Conservation (phyloP, 2,113 vertebrate species). For the Tricholaema leucomelas region DNA sequence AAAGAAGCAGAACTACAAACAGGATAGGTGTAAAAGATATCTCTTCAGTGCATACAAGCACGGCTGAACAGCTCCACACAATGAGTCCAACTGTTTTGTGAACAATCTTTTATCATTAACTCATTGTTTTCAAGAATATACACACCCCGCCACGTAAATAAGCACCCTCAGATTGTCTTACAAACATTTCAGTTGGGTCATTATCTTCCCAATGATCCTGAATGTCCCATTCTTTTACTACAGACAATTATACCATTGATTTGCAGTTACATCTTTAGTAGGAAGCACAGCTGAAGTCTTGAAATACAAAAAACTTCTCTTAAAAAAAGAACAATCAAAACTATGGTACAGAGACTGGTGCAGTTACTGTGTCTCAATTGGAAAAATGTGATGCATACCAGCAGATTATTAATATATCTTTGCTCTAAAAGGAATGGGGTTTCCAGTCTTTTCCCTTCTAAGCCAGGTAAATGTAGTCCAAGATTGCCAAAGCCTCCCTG, state of each 20-base stretch:
- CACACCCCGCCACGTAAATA: neutral
- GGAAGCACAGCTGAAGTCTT: neutral
- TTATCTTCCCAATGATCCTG: neutral
- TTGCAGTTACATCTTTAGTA: constrained; percentile 35
- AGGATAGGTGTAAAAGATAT: constrained; percentile 3
- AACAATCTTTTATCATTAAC: constrained; percentile 43
- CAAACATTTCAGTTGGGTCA: neutral
- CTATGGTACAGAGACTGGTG: constrained; percentile 2
- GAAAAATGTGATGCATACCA: constrained; percentile 28
- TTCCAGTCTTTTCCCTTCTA: constrained; percentile 99
- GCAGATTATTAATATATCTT: constrained; percentile 15
- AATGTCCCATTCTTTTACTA: constrained; percentile 48
- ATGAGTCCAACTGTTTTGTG: neutral
- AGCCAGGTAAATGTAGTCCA: constrained; percentile 77
- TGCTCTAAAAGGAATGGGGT: constrained; percentile 46
- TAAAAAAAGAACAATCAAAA: neutral
- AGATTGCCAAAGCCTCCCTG: constrained; percentile 69
- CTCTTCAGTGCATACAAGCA: constrained; percentile 44
- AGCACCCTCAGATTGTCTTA: constrained; percentile 19
- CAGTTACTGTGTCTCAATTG: constrained; percentile 33
- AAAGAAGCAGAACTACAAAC: constrained; percentile 1
- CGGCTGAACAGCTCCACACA: constrained; percentile 20
- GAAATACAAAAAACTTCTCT: constrained; percentile 45
- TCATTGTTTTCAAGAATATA: constrained; percentile 47
- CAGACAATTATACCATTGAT: constrained; percentile 44